These are phyloP conservation scores for Protonibea diacanthus DNA, from an alignment of 2,797 vertebrate species.

Conservation along the genomic window DNA sequence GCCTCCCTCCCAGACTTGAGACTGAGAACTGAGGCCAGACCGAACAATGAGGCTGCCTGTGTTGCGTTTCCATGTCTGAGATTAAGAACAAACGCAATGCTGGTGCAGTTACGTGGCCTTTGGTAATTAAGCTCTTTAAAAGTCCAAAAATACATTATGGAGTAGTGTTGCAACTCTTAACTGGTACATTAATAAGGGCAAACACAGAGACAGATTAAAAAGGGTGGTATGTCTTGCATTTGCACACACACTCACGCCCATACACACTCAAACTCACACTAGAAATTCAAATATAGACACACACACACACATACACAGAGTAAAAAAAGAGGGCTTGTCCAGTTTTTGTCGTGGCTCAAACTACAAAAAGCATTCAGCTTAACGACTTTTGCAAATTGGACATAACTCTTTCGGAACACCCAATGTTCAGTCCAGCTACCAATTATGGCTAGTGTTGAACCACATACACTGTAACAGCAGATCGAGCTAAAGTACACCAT, in stretches of 20 bases:
- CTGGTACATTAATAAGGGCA: slow-evolving; percentile 81
- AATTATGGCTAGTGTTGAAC: slow-evolving; percentile 84
- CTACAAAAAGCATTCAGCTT: slow-evolving; percentile 78
- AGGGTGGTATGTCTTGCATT: slow-evolving; percentile 67
- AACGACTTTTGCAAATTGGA: slow-evolving; percentile 86
- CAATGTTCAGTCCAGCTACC: slow-evolving; percentile 82
- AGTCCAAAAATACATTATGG: slow-evolving; percentile 79
- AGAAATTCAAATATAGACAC: slow-evolving; percentile 53
- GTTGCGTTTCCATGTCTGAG: slow-evolving; percentile 72
- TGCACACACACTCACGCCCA: slow-evolving; percentile 17
- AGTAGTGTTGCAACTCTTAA: slow-evolving; percentile 75
- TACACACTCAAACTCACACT: slow-evolving; percentile 30
- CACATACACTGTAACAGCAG: slow-evolving; percentile 80
- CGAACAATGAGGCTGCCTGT: slow-evolving; percentile 78
- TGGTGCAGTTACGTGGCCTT: slow-evolving; percentile 68
- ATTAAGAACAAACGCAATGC: slow-evolving; percentile 72
- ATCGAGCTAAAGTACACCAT: slow-evolving; percentile 80
- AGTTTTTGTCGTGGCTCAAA: slow-evolving; percentile 73
- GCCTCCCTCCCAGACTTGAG: slow-evolving; percentile 52
- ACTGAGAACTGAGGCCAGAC: slow-evolving; percentile 64
- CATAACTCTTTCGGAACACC: slow-evolving; percentile 81
- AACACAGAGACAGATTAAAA: slow-evolving; percentile 74
- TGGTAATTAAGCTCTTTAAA: slow-evolving; percentile 82
- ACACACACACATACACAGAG: slow-evolving; percentile 25
- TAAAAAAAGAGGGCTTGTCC: slow-evolving; percentile 62